These are phyloP conservation scores for Hirudinaria manillensis DNA, from an alignment of 2,888 invertebrate species.

Conservation along the genomic window DNA sequence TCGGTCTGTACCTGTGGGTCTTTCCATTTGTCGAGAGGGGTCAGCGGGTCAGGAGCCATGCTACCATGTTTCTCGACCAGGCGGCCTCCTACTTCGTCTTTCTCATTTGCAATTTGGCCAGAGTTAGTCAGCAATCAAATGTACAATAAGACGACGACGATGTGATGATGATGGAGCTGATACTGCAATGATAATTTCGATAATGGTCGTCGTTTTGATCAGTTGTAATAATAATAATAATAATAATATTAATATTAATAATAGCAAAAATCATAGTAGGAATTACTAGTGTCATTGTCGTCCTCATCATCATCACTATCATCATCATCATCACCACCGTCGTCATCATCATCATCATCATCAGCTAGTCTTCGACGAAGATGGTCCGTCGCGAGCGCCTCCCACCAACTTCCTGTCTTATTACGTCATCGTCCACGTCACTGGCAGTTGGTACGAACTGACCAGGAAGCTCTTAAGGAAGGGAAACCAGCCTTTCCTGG, in stretches of 20 bases:
- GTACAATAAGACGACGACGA: conserved; percentile 15
- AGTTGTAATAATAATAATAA: no score
- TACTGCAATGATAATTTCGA: conserved; percentile 21
- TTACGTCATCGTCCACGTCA: background rate
- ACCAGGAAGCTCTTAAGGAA: background rate
- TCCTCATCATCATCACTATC: no score
- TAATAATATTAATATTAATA: no score
- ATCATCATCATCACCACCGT: background rate
- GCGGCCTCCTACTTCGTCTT: conserved; percentile 62
- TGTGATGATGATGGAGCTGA: conserved; percentile 16
- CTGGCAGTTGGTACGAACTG: background rate
- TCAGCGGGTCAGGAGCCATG: conserved; percentile 55
- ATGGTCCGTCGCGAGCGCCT: background rate
- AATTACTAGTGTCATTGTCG: no score
- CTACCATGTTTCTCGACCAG: conserved; percentile 63
- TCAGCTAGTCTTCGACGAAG: conserved; percentile 2
- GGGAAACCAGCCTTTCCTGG: conserved; percentile 11
- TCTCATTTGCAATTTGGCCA: conserved; percentile 59
- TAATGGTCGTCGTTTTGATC: background rate
- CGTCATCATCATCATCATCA: background rate
- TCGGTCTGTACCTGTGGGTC: conserved; percentile 47
- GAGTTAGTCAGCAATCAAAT: conserved; percentile 47
- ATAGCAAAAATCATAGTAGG: no score
- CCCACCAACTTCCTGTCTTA: background rate
- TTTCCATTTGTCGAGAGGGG: conserved; percentile 34